Percentiles rank a stretch among this genome's conserved stretches.
Conservation (phyloP, 2,888 invertebrate genomes). For the Amphimallon solstitiale region DNA sequence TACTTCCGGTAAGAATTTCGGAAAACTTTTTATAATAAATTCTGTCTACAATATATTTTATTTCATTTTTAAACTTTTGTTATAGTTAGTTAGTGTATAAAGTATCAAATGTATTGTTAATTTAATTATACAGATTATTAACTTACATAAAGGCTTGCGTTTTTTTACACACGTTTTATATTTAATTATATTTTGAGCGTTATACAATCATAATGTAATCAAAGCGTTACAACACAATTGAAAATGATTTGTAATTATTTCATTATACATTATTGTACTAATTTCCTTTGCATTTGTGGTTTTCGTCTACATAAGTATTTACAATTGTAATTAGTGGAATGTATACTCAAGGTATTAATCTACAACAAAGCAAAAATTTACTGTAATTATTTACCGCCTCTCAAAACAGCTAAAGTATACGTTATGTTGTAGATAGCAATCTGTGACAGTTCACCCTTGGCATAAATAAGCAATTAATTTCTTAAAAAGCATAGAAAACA, state of each 20-base stretch:
- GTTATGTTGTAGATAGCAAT: conserved; percentile 23
- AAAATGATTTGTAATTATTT: conserved; percentile 5
- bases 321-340: conserved; percentile 13
- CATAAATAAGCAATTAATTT: conserved; percentile 31
- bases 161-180: too few relatives aligned
- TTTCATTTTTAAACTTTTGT: too few relatives aligned
- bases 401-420: conserved; percentile 10
- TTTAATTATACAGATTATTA: too few relatives aligned
- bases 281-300: conserved; percentile 10
- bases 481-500: conserved; percentile 20
- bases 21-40: too few relatives aligned
- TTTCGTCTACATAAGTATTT: conserved; percentile 26
- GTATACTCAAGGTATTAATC: not conserved
- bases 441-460: conserved; percentile 21
- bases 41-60: too few relatives aligned
- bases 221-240: conserved; percentile 1
- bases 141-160: too few relatives aligned
- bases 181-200: too few relatives aligned
- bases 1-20: too few relatives aligned
- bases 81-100: too few relatives aligned
- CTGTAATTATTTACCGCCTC: conserved; percentile 17
- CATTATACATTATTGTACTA: conserved; percentile 3
- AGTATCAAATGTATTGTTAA: too few relatives aligned
- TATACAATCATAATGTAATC: not conserved
- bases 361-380: conserved; percentile 3